Base-by-base conservation (phyloP, 2,888 invertebrate species). In the Leptopilina myrica region DNA sequence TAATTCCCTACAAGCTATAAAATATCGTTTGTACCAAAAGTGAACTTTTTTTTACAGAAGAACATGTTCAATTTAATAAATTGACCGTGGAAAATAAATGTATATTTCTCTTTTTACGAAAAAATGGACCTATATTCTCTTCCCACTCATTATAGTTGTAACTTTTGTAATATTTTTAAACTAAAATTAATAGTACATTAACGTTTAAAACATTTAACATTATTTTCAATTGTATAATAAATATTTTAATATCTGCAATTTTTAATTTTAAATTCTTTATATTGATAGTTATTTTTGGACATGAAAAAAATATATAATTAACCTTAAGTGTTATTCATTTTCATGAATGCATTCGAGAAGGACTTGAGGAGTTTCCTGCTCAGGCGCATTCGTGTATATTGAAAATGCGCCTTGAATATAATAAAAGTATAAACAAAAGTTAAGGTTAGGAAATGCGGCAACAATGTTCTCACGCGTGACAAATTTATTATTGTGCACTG, bases 21-120 rank as follows among this genome's bases (percentile, higher is more conserved):
- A 73, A 33, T 33, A 73, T 56, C 69, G 53, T 56, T 73, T 73
- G 73, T 73, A 73, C 53, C 14, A 62, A 53, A 49, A 33, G 11
- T 33, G 5, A 73, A 56, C 9, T 40, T 33, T 73, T 73, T 73
- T 73, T 73, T 73, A 73, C 73, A 73, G 73, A 73, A 73, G 73
- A 73, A 73, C 8, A 9, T 73, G 53, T 73, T 73, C 56, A 73
- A 73, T 73, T 73, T 73, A 73, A 73, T 73, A 73, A 73, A 73
- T 73, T 73, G 73, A 56, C 33, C 53, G 14, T 56, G 73, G 53
- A 73, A 69, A 73, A 73, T 73, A 73, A 73, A 73, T 73, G 12
- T 73, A 56, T 73, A 73, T 56, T 69, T 56, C 53, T 69, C 33
- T 56, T 73, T 33, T 26, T 73, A 73, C 73, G 14, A 73, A 26